These are phyloP conservation scores for Schlechtendalia chinensis DNA, from an alignment of 1,140 invertebrate species.

Conservation along the genomic window DNA sequence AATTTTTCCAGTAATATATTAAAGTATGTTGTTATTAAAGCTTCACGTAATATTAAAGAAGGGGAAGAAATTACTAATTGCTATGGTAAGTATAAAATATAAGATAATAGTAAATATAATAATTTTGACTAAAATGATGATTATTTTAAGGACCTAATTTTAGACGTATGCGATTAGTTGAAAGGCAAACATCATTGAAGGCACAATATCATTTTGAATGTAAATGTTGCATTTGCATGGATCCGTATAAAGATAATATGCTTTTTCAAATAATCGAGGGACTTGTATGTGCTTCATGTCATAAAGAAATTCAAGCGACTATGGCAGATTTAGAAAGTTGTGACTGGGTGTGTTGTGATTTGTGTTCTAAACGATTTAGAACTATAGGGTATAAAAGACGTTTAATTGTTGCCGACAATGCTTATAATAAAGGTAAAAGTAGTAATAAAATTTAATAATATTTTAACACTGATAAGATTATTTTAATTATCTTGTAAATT, in stretches of 20 bases:
- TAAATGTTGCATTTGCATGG: constrained; percentile 63
- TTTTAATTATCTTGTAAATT: too few relatives aligned
- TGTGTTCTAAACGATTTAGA: background rate
- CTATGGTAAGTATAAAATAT: constrained; percentile 61
- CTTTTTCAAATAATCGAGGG: constrained; percentile 54
- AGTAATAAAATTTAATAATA: background rate
- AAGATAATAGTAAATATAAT: constrained; percentile 29
- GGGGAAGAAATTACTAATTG: constrained; percentile 71
- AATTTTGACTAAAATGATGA: constrained; percentile 51
- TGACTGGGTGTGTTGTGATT: background rate
- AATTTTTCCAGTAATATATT: constrained; percentile 57
- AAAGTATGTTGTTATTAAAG: constrained; percentile 61
- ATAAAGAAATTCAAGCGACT: constrained; percentile 56
- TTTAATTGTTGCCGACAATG: constrained; percentile 10
- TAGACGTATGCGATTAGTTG: constrained; percentile 60
- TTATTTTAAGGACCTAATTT: constrained; percentile 63
- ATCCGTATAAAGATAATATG: constrained; percentile 55
- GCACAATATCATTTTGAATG: constrained; percentile 74
- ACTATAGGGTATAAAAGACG: background rate
- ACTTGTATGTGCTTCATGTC: constrained; percentile 55
- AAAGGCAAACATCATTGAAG: constrained; percentile 63
- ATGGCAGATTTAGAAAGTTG: constrained; percentile 54
- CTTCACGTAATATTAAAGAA: constrained; percentile 59
- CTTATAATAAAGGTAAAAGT: constrained; percentile 32
- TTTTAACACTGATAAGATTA: too few relatives aligned